Conservation (phyloP, 2,113 vertebrate genomes). For the Lucifuga dentata region DNA sequence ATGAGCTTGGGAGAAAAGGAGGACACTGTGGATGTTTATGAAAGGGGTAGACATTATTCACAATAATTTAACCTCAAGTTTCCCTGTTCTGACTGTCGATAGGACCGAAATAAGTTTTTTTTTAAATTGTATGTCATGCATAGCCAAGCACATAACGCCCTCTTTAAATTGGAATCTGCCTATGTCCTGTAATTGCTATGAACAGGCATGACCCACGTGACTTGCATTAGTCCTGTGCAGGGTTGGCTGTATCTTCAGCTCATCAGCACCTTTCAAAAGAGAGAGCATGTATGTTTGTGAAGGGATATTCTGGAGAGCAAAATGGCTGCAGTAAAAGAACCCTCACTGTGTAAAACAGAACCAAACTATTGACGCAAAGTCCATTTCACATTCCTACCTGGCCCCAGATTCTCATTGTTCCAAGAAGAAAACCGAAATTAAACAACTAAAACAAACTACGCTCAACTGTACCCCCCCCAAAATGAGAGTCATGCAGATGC, state of each 20-base stretch:
- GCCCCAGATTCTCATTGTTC: constrained; percentile 50
- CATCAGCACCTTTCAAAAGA: constrained; percentile 67
- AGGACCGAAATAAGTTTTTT: constrained; percentile 59
- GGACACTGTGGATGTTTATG: constrained; percentile 44
- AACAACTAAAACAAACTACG: constrained; percentile 3
- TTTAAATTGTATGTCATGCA: constrained; percentile 78
- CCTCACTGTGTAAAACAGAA: constrained; percentile 54
- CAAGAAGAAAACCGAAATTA: constrained; percentile 27
- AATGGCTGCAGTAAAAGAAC: constrained; percentile 54
- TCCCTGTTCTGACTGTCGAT: constrained; percentile 18
- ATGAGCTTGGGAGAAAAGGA: constrained; percentile 45
- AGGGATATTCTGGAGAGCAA: constrained; percentile 48
- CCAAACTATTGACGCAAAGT: constrained; percentile 60
- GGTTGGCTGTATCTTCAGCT: constrained; percentile 64
- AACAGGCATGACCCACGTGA: constrained; percentile 49
- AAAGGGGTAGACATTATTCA: constrained; percentile 60
- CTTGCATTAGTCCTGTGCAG: constrained; percentile 42
- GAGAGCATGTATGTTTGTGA: constrained; percentile 26
- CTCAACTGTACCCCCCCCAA: background rate
- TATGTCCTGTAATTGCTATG: constrained; percentile 53
- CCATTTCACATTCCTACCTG: constrained; percentile 68
- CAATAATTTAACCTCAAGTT: constrained; percentile 65
- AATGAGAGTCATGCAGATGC: constrained; percentile 63
- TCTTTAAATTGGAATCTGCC: constrained; percentile 45
- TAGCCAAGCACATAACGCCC: constrained; percentile 78